A percentile compares a stretch with the other conserved stretches of the same genome.
Evolutionary conservation across 2,113 vertebrate species (phyloP).

Genomic region (Dendrocopos noguchii): DNA sequence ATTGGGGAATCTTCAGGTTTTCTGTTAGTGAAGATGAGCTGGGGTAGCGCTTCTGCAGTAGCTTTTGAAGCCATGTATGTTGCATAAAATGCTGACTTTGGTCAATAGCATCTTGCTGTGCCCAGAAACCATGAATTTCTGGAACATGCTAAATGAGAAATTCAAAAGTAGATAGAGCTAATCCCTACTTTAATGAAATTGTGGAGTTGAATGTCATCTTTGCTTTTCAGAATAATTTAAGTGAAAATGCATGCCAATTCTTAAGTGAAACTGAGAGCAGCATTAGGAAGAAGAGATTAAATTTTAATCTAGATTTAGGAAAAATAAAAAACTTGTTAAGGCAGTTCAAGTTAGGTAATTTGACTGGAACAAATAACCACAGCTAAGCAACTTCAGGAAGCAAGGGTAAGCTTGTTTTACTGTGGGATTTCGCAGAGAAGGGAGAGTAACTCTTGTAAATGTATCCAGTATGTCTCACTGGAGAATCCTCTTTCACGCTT

Average conservation of each 20-base stretch:
- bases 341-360: background rate
- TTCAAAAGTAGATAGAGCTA: background rate
- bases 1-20: background rate
- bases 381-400: background rate
- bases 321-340: background rate
- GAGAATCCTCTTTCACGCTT: background rate
- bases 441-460: background rate
- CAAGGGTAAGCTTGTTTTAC: background rate
- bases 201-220: background rate
- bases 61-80: background rate
- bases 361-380: background rate
- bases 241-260: background rate
- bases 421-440: background rate
- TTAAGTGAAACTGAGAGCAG: background rate
- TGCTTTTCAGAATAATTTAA: background rate
- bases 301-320: background rate
- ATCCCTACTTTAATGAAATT: background rate
- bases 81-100: background rate
- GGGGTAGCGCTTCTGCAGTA: background rate
- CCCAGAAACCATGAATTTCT: background rate
- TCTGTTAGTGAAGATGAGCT: background rate
- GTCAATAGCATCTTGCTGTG: background rate
- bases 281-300: background rate
- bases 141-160: background rate
- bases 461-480: background rate